Conservation (phyloP, 2,797 vertebrate species). For the Coranthus polyacanthus region DNA sequence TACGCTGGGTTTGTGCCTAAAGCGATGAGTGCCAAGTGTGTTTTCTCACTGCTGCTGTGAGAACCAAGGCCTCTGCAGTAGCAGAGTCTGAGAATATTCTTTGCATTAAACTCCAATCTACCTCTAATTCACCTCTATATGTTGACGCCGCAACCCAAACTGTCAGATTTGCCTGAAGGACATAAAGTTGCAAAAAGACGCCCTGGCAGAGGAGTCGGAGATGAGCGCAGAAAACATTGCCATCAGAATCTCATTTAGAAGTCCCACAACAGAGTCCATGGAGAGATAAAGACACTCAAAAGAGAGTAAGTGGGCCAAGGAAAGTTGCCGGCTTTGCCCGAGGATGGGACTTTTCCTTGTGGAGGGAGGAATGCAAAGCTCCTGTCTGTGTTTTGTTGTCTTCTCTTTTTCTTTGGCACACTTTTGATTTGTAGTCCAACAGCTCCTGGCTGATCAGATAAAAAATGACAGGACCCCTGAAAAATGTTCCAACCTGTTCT, state of each 20-base stretch:
- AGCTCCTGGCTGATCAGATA: constrained; percentile 88
- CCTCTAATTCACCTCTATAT: constrained; percentile 69
- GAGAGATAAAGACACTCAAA: constrained; percentile 66
- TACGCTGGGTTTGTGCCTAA: constrained; percentile 50
- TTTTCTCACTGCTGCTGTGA: constrained; percentile 39
- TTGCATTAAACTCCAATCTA: constrained; percentile 70
- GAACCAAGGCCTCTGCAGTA: constrained; percentile 36
- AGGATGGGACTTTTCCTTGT: constrained; percentile 79
- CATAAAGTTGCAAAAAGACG: constrained; percentile 52
- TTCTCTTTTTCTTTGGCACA: constrained; percentile 73
- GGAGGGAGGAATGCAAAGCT: constrained; percentile 76
- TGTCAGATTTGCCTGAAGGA: constrained; percentile 69
- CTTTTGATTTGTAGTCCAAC: constrained; percentile 84
- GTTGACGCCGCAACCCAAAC: constrained; percentile 64
- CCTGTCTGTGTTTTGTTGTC: constrained; percentile 73
- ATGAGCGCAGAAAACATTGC: constrained; percentile 52
- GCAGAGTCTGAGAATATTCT: constrained; percentile 48
- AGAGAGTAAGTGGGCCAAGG: constrained; percentile 75
- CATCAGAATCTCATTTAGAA: constrained; percentile 59
- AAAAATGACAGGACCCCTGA: constrained; percentile 85
- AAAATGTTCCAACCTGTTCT: constrained; percentile 88
- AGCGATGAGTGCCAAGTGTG: constrained; percentile 38
- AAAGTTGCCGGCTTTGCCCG: constrained; percentile 73
- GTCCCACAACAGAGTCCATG: constrained; percentile 63
- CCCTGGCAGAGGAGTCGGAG: constrained; percentile 39